Conservation (phyloP, 1,140 invertebrate genomes). For the Cydia splendana region DNA sequence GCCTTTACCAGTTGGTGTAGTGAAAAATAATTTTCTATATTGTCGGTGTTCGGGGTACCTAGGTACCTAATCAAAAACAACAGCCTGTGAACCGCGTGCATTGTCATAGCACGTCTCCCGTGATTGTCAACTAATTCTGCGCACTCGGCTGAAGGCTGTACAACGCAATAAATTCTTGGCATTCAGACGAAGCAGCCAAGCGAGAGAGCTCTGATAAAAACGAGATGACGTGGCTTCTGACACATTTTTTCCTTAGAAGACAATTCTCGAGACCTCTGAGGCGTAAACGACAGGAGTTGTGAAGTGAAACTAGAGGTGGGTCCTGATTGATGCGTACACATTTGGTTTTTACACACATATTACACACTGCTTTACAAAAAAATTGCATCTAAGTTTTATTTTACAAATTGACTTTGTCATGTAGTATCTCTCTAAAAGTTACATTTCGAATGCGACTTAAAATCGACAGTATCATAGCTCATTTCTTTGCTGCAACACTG, state of each 20-base stretch:
- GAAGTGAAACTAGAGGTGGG: neutral
- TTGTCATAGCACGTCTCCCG: slow-evolving; percentile 3
- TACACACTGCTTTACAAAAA: neutral
- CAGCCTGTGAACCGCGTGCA: neutral
- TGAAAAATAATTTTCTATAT: too few relatives aligned
- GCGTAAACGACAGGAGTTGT: slow-evolving; percentile 32
- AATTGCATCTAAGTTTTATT: neutral
- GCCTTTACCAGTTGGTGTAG: too few relatives aligned
- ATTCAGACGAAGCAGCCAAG: slow-evolving; percentile 66
- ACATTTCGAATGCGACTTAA: too few relatives aligned
- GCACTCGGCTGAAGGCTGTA: slow-evolving; percentile 63
- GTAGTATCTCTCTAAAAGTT: too few relatives aligned
- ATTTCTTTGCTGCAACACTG: too few relatives aligned
- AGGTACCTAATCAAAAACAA: neutral
- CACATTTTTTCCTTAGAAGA: slow-evolving; percentile 62
- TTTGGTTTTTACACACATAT: neutral
- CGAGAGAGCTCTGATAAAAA: slow-evolving; percentile 71
- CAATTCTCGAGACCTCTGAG: slow-evolving; percentile 45
- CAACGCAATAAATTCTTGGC: slow-evolving; percentile 71
- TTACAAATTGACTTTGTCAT: too few relatives aligned
- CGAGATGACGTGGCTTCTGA: slow-evolving; percentile 56
- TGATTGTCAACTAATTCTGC: slow-evolving; percentile 50
- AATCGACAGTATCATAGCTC: too few relatives aligned
- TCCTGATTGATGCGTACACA: neutral
- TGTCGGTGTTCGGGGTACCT: too few relatives aligned